These are phyloP conservation scores for Mamestra configurata DNA, from an alignment of 1,140 invertebrate genomes.

Conservation along the genomic window DNA sequence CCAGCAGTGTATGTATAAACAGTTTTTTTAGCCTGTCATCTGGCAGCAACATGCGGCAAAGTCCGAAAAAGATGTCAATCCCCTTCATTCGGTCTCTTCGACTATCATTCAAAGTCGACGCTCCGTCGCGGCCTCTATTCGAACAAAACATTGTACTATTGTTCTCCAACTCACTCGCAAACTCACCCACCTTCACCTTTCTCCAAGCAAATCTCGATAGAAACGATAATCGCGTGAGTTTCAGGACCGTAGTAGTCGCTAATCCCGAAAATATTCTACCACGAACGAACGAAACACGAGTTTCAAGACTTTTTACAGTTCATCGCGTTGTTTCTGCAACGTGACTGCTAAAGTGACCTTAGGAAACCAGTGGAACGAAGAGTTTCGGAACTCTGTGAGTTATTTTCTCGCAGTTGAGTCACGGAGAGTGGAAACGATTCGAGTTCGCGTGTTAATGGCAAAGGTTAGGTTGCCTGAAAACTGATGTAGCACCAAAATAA, in stretches of 20 bases:
- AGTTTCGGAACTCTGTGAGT: slow-evolving; percentile 22
- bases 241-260: neutral
- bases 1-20: slow-evolving; percentile 44
- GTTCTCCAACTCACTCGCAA: slow-evolving; percentile 15
- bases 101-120: slow-evolving; percentile 59
- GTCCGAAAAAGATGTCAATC: slow-evolving; percentile 61
- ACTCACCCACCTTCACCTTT: neutral
- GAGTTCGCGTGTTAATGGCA: slow-evolving; percentile 35
- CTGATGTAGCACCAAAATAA: slow-evolving; percentile 23
- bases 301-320: slow-evolving; percentile 39
- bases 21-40: slow-evolving; percentile 53
- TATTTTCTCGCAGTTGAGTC: slow-evolving; percentile 29
- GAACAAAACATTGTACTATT: slow-evolving; percentile 51
- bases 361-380: slow-evolving; percentile 29
- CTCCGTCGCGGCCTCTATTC: slow-evolving; percentile 49
- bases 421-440: slow-evolving; percentile 14
- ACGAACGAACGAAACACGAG: slow-evolving; percentile 27
- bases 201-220: neutral
- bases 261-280: slow-evolving; percentile 10
- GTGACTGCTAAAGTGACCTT: slow-evolving; percentile 31
- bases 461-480: slow-evolving; percentile 35
- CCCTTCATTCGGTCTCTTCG: slow-evolving; percentile 58
- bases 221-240: neutral
- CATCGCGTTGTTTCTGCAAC: slow-evolving; percentile 27
- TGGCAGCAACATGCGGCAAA: slow-evolving; percentile 54